A percentile compares a stretch with the other conserved stretches of the same genome.
Evolutionary conservation across 2,113 vertebrate genomes (phyloP).

Genomic region (Rhombomys opimus): DNA sequence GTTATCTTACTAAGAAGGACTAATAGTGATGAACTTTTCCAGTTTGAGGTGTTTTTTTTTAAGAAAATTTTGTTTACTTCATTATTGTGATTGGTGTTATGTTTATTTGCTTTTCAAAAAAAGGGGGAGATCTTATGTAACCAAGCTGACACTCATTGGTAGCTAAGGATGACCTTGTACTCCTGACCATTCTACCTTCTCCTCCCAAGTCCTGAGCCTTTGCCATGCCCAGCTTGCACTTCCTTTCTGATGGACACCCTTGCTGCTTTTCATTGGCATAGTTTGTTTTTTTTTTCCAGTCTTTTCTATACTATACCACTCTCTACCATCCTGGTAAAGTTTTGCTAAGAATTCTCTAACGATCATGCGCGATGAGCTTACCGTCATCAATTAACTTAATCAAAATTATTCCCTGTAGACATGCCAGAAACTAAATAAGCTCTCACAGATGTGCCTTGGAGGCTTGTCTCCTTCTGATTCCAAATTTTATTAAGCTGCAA

Average conservation of each 20-base stretch:
- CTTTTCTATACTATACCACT: neutral
- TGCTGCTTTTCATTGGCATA: neutral
- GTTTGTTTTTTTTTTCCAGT: neutral
- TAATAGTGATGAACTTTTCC: neutral
- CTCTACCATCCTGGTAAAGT: neutral
- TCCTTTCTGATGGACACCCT: neutral
- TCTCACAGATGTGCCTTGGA: neutral
- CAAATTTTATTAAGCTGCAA: neutral
- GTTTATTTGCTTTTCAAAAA: neutral
- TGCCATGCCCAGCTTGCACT: neutral
- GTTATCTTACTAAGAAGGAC: neutral
- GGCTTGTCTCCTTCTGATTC: neutral
- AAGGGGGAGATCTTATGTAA: neutral
- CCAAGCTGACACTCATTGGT: neutral
- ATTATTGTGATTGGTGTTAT: neutral
- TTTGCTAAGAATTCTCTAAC: neutral
- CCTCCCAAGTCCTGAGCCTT: neutral
- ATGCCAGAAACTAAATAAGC: too few species aligned
- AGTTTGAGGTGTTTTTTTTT: neutral
- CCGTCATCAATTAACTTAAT: neutral
- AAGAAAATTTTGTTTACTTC: neutral
- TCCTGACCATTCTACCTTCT: neutral
- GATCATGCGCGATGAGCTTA: neutral
- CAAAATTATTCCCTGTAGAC: neutral
- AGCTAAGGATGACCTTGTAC: neutral